Evolutionary conservation across 1,140 invertebrate genomes (phyloP).

Genomic region (Galleria mellonella): DNA sequence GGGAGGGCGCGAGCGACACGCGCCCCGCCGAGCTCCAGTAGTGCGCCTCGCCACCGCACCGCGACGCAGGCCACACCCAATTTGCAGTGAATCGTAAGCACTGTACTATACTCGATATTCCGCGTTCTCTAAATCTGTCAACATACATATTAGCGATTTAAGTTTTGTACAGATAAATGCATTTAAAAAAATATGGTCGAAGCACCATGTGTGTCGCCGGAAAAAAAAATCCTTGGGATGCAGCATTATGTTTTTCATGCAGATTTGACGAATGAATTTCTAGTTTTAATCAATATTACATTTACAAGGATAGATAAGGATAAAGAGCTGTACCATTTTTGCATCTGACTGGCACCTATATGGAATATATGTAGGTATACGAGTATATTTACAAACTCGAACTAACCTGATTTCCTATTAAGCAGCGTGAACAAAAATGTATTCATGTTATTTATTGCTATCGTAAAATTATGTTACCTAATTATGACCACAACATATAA

Average conservation of each 20-base stretch:
- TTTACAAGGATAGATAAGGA: too few relatives aligned
- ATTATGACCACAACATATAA: slow-evolving; percentile 5
- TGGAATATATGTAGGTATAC: too few relatives aligned
- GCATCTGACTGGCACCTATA: too few relatives aligned
- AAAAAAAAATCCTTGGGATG: too few relatives aligned
- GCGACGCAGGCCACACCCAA: slow-evolving; percentile 81
- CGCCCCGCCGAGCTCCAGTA: slow-evolving; percentile 32
- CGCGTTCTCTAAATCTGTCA: slow-evolving; percentile 90
- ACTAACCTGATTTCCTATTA: slow-evolving; percentile 65
- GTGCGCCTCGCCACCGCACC: slow-evolving; percentile 74
- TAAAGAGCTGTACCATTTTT: too few relatives aligned
- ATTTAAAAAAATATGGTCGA: too few relatives aligned
- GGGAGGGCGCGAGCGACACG: slow-evolving; percentile 64
- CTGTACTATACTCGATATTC: slow-evolving; percentile 93
- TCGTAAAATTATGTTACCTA: not conserved
- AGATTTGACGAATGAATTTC: too few relatives aligned
- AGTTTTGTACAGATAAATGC: too few relatives aligned
- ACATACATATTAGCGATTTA: too few relatives aligned
- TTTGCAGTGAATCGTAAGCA: slow-evolving; percentile 78
- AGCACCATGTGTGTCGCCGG: too few relatives aligned
- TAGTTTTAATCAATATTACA: not conserved
- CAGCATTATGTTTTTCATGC: too few relatives aligned
- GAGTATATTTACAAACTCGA: not conserved
- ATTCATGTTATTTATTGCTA: not conserved
- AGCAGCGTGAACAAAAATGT: slow-evolving; percentile 17